phyloP scores from a whole-genome alignment of 2,888 invertebrate species.

The Epiblema foenella region DNA sequence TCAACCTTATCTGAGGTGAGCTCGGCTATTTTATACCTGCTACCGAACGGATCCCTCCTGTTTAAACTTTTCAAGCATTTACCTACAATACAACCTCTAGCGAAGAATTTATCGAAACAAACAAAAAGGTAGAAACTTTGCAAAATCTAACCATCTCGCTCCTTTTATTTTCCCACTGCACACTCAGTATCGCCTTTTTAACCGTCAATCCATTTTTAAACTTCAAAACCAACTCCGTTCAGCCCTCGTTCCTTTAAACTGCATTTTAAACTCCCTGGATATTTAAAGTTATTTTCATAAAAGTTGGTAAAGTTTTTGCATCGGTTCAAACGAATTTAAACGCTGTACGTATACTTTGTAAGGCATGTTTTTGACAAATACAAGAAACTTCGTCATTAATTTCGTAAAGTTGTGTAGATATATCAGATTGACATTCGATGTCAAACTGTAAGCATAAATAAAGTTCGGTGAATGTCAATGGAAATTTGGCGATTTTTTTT shows the following conservation, averaged over 20 bases:
- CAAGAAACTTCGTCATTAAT: constrained; percentile 11
- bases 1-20: too few species aligned
- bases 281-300: constrained; percentile 77
- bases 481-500: constrained; percentile 18
- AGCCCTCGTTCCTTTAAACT: constrained; percentile 58
- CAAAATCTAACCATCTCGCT: background rate
- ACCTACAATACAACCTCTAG: background rate
- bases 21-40: too few species aligned
- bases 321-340: constrained; percentile 49
- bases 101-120: background rate
- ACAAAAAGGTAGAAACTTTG: background rate
- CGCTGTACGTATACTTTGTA: constrained; percentile 48
- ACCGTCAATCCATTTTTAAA: constrained; percentile 37
- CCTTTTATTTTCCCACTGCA: constrained; percentile 8
- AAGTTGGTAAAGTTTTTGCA: constrained; percentile 52
- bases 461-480: constrained; percentile 1
- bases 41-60: background rate
- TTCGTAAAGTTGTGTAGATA: constrained; percentile 29
- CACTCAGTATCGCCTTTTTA: constrained; percentile 6
- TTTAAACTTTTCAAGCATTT: background rate
- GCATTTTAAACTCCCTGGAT: constrained; percentile 73
- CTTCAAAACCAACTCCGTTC: constrained; percentile 51
- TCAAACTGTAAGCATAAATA: constrained; percentile 33
- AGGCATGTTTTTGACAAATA: background rate
- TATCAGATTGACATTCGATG: constrained; percentile 32